Conservation (phyloP, 2,888 invertebrate species). For the Tenthredo distinguenda region DNA sequence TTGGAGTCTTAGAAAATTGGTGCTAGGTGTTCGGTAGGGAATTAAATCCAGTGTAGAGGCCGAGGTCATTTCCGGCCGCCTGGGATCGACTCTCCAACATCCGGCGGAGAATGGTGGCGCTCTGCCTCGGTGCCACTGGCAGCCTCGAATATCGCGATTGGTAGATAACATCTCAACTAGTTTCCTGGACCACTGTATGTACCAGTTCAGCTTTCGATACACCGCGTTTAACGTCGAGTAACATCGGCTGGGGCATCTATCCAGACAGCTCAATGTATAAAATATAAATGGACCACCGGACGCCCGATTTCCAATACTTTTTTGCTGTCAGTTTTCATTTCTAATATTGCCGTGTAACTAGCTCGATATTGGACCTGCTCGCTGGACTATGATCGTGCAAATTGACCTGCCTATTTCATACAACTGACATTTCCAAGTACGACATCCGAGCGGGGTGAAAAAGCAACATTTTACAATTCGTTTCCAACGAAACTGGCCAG, state of each 20-base stretch:
- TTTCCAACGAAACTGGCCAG: not conserved
- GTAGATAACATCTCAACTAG: conserved; percentile 41
- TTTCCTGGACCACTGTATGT: conserved; percentile 3
- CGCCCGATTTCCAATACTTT: conserved; percentile 14
- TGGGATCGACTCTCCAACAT: conserved; percentile 29
- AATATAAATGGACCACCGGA: conserved; percentile 3
- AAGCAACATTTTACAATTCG: not conserved
- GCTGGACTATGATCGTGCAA: not conserved
- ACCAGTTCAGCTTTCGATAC: not conserved
- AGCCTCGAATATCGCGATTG: conserved; percentile 31
- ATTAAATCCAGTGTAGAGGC: conserved; percentile 28
- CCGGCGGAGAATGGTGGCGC: conserved; percentile 33
- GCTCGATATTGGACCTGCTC: not conserved
- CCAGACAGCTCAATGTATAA: conserved; percentile 2
- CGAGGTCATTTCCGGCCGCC: conserved; percentile 42
- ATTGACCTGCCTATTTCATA: not conserved
- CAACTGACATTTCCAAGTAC: not conserved
- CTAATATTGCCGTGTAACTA: not conserved
- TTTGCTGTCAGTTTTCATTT: not conserved
- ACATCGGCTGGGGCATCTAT: not conserved
- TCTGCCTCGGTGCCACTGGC: conserved; percentile 30
- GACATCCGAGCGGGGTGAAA: not conserved
- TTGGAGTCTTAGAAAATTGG: conserved; percentile 10
- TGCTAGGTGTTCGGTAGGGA: not conserved
- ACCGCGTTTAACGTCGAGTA: conserved; percentile 36